phyloP scores from a whole-genome alignment of 2,113 vertebrate species.

The Aythya baeri region DNA sequence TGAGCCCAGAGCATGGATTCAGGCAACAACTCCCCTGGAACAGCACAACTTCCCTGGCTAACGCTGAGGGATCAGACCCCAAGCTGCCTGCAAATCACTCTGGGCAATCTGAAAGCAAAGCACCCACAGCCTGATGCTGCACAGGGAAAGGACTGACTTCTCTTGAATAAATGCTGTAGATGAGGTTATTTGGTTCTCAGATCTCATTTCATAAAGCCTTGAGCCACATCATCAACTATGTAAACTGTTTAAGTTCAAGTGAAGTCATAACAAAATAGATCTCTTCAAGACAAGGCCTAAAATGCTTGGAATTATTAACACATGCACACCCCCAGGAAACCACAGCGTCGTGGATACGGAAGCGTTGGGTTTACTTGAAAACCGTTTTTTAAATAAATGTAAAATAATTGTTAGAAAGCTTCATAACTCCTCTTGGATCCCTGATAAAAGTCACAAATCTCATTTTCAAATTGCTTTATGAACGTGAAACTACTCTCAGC shows the following conservation, averaged over 20 bases:
- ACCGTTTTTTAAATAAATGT: not conserved
- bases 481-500: not conserved
- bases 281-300: not conserved
- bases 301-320: slow-evolving; percentile 7
- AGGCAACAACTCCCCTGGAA: not conserved
- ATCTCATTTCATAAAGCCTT: slow-evolving; percentile 21
- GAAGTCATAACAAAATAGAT: slow-evolving; percentile 1
- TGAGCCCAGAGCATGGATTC: not conserved
- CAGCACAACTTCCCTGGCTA: not conserved
- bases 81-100: not conserved
- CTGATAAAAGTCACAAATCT: not conserved
- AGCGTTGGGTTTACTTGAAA: not conserved
- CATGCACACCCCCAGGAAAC: not conserved
- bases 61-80: not conserved
- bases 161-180: not conserved
- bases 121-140: not conserved
- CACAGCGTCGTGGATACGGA: rapidly evolving
- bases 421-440: not conserved
- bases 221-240: not conserved
- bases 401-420: not conserved
- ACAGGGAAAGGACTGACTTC: not conserved
- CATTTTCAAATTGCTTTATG: not conserved
- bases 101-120: not conserved
- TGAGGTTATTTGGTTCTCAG: slow-evolving; percentile 2
- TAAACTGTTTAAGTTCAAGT: not conserved